A percentile compares a stretch with the other conserved stretches of the same genome.
Evolutionary conservation across 1,140 invertebrate genomes (phyloP).

Genomic region (Antheraea pernyi): DNA sequence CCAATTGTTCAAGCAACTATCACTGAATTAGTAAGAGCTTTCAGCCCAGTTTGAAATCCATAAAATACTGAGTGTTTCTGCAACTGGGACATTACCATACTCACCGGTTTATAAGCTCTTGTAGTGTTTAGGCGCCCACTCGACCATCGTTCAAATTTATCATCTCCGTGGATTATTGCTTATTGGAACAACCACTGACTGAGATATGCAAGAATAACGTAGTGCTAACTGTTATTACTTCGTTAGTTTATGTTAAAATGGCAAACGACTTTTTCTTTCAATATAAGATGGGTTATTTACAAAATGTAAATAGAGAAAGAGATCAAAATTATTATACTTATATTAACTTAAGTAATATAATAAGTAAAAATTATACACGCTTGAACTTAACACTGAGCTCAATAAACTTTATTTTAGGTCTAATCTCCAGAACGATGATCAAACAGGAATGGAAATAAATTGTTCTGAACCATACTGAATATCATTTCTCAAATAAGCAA

Average conservation of each 20-base stretch:
- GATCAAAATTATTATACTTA: too few species aligned
- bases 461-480: slow-evolving; percentile 29
- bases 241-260: neutral
- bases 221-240: slow-evolving; percentile 6
- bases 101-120: slow-evolving; percentile 66
- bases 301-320: too few species aligned
- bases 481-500: slow-evolving; percentile 60
- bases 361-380: too few species aligned
- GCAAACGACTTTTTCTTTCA: too few species aligned
- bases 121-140: slow-evolving; percentile 74
- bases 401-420: neutral
- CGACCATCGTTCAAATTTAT: slow-evolving; percentile 68
- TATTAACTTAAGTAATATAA: too few species aligned
- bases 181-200: slow-evolving; percentile 58
- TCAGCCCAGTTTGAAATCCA: slow-evolving; percentile 42
- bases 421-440: neutral
- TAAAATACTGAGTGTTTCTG: slow-evolving; percentile 50
- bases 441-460: slow-evolving; percentile 6
- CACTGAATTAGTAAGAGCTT: slow-evolving; percentile 45
- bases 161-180: slow-evolving; percentile 66
- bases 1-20: slow-evolving; percentile 30
- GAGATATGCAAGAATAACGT: slow-evolving; percentile 45
- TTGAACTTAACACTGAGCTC: neutral
- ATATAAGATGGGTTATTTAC: too few species aligned
- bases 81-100: slow-evolving; percentile 66